Evolutionary conservation across 2,113 vertebrate genomes (phyloP), one percentile per base, ranked within the genome.

Genomic region (Crocuta crocuta): DNA sequence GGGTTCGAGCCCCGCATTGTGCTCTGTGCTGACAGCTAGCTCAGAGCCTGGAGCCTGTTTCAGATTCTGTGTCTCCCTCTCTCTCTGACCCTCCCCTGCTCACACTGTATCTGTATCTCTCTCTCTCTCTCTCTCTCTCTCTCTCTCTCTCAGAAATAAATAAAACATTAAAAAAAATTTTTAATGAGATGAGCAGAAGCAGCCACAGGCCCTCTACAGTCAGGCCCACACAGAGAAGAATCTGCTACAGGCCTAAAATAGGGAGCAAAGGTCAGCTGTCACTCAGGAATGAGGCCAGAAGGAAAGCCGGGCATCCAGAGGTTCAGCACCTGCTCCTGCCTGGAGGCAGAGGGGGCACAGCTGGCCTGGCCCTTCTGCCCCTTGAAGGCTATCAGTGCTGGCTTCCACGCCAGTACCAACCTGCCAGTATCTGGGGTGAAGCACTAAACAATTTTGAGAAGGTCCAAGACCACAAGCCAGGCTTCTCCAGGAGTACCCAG

Each of bases 281-380:
- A 96, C 79, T 91, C 31, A 87, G 90, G 82, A 97, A 86, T 35
- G 89, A 97, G 90, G 91, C 76, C 8, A 33, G 92, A 91, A 96
- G 91, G 92, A 70, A 91, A 93, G 28, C 33, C 10, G 0, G 93
- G 76, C 95, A 66, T 73, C 88, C 78, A 68, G 96, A 97, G 98
- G 97, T 94, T 96, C 91, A 97, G 33, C 90, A 83, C 55, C 97
- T 96, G 73, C 65, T 96, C 92, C 90, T 97, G 84, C 94, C 78
- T 50, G 80, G 87, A 95, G 76, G 26, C 33, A 23, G 19, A 74
- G 2, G 3, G 61, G 21, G 21, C 89, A 66, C 80, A 90, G 55
- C 80, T 74, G 71, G 63, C 50, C 10, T 33, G 73, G 94, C 16
- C 79, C 24, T 26, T 65, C 88, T 71, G 78, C 53, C 66, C 8